These are phyloP conservation scores for Phyto melanocephala DNA, from an alignment of 2,888 invertebrate species.

Conservation along the genomic window DNA sequence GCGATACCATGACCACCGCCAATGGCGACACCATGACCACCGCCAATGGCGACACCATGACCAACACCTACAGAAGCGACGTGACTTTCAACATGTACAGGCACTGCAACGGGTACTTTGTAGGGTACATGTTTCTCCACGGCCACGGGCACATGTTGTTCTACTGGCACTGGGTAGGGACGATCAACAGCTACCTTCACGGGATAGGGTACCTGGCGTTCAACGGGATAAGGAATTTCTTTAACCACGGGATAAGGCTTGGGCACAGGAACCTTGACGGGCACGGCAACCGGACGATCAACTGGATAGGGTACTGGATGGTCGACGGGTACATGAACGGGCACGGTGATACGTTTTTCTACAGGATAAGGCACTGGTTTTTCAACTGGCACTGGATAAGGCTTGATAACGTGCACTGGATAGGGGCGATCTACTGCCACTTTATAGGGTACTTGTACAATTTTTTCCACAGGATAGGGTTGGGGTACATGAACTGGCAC, in stretches of 20 bases:
- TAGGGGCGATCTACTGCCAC: conserved; percentile 85
- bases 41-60: conserved; percentile 69
- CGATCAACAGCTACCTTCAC: conserved; percentile 81
- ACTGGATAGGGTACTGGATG: conserved; percentile 81
- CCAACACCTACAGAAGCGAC: conserved; percentile 66
- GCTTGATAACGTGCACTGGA: conserved; percentile 82
- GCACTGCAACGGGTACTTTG: conserved; percentile 81
- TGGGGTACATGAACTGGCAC: conserved; percentile 81
- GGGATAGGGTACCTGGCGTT: conserved; percentile 82
- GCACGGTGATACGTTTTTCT: conserved; percentile 80
- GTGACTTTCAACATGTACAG: conserved; percentile 76
- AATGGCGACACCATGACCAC: conserved; percentile 65
- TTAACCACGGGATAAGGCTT: conserved; percentile 83
- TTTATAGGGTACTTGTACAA: conserved; percentile 83
- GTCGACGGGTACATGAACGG: conserved; percentile 79
- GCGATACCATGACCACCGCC: conserved; percentile 51
- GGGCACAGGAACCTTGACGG: conserved; percentile 82
- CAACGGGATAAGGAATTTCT: conserved; percentile 82
- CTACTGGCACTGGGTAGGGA: conserved; percentile 80
- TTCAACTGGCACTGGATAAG: conserved; percentile 71
- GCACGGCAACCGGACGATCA: conserved; percentile 84
- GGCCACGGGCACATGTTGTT: conserved; percentile 83
- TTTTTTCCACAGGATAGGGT: conserved; percentile 82
- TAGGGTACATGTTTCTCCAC: conserved; percentile 84
- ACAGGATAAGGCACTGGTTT: conserved; percentile 81